Percentiles rank a stretch among this genome's conserved stretches.
Evolutionary conservation across 2,113 vertebrate genomes (phyloP).

Genomic region (Tiliqua scincoides): DNA sequence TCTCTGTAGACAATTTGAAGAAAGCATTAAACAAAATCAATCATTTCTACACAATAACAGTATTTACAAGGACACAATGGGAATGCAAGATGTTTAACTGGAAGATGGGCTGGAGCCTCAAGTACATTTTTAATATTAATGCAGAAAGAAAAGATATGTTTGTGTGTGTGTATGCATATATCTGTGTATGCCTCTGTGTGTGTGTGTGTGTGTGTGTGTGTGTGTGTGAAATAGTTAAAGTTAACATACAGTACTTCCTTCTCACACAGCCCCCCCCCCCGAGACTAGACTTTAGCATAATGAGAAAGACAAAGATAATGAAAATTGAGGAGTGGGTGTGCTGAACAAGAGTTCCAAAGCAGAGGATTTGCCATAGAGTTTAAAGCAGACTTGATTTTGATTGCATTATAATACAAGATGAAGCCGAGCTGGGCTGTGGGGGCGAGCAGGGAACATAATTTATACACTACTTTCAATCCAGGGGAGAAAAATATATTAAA

Average conservation of each 20-base stretch:
- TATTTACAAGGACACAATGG: slow-evolving; percentile 71
- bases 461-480: slow-evolving; percentile 67
- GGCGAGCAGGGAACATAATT: slow-evolving; percentile 61
- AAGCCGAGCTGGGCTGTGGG: slow-evolving; percentile 57
- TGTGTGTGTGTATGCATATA: too few relatives aligned
- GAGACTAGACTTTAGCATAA: slow-evolving; percentile 68
- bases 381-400: slow-evolving; percentile 67
- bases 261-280: slow-evolving; percentile 52
- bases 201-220: slow-evolving; percentile 36
- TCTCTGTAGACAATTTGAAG: slow-evolving; percentile 66
- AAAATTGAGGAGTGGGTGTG: slow-evolving; percentile 65
- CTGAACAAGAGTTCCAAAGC: slow-evolving; percentile 69
- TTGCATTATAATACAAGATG: slow-evolving; percentile 69
- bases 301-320: slow-evolving; percentile 73
- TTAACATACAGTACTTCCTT: slow-evolving; percentile 56
- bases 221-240: slow-evolving; percentile 45
- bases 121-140: slow-evolving; percentile 60
- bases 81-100: slow-evolving; percentile 65
- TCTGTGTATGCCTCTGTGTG: slow-evolving; percentile 16
- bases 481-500: slow-evolving; percentile 59
- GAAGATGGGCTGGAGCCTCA: slow-evolving; percentile 61
- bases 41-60: slow-evolving; percentile 69
- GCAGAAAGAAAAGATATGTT: slow-evolving; percentile 58
- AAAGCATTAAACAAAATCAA: slow-evolving; percentile 57
- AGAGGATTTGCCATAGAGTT: slow-evolving; percentile 70